Conservation (phyloP, 2,888 invertebrate species). For the Lomographa bimaculata region DNA sequence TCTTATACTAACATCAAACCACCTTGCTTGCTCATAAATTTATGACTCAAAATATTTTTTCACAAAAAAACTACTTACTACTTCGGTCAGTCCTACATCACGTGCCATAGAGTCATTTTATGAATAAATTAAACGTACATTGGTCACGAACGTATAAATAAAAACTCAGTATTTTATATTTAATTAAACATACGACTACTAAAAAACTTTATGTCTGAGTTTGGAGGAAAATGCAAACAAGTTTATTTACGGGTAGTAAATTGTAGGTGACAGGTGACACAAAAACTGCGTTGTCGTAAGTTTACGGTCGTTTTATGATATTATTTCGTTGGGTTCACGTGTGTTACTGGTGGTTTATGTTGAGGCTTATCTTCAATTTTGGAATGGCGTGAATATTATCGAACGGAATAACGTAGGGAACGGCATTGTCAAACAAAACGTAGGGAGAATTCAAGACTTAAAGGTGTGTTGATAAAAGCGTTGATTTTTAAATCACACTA, state of each 20-base stretch:
- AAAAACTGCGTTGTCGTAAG: constrained; percentile 14
- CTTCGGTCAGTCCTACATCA: constrained; percentile 17
- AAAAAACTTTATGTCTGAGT: constrained; percentile 20
- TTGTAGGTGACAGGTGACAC: constrained; percentile 23
- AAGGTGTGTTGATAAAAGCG: too few species aligned
- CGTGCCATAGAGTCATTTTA: constrained; percentile 26
- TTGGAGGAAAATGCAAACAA: constrained; percentile 23
- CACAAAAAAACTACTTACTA: constrained; percentile 8
- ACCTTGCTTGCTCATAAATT: constrained; percentile 5
- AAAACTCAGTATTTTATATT: constrained; percentile 20
- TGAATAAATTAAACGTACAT: constrained; percentile 28
- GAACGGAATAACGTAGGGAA: too few species aligned
- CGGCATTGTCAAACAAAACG: too few species aligned
- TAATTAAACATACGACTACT: constrained; percentile 23
- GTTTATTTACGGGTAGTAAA: constrained; percentile 23
- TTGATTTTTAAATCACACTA: too few species aligned
- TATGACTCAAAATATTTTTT: constrained; percentile 4
- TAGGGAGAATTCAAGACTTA: too few species aligned
- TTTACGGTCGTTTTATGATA: constrained; percentile 21
- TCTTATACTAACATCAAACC: not conserved
- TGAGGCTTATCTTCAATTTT: too few species aligned
- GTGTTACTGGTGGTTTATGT: too few species aligned
- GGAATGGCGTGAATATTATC: too few species aligned
- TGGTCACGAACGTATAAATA: constrained; percentile 27
- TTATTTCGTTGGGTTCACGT: constrained; percentile 16